phyloP scores from a whole-genome alignment of 2,797 vertebrate species.

The Lateolabrax maculatus region DNA sequence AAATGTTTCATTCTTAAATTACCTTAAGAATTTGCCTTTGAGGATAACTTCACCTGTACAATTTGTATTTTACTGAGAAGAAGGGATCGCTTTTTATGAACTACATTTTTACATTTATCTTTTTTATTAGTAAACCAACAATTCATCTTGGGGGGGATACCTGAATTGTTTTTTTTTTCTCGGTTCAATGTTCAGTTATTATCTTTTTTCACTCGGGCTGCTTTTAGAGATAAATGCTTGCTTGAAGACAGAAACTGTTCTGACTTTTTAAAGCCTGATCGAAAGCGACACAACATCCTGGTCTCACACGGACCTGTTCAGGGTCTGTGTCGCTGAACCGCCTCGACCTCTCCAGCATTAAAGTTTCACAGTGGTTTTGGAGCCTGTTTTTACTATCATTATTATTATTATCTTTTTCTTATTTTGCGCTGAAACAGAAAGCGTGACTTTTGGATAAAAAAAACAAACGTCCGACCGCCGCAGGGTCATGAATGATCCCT shows the following conservation, averaged over 20 bases:
- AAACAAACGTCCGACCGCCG: neutral
- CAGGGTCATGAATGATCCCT: neutral
- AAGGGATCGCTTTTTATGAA: neutral
- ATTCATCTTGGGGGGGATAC: neutral
- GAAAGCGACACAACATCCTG: neutral
- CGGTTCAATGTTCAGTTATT: neutral
- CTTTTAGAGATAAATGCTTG: constrained; percentile 11
- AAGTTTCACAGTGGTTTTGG: neutral
- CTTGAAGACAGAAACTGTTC: neutral
- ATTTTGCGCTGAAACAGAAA: neutral
- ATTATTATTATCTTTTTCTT: no score
- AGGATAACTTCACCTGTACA: neutral
- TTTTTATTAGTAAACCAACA: constrained; percentile 1
- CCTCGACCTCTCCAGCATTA: neutral
- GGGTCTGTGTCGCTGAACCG: neutral
- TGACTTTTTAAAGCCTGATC: neutral
- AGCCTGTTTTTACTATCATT: neutral
- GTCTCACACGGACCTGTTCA: neutral
- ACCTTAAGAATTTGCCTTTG: neutral
- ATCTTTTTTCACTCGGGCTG: neutral
- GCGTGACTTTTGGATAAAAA: neutral
- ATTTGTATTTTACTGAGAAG: neutral
- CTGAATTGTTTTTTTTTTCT: neutral
- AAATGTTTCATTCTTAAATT: neutral
- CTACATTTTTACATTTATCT: neutral